These are phyloP conservation scores for Molothrus aeneus DNA, from an alignment of 2,797 vertebrate genomes.

Conservation along the genomic window DNA sequence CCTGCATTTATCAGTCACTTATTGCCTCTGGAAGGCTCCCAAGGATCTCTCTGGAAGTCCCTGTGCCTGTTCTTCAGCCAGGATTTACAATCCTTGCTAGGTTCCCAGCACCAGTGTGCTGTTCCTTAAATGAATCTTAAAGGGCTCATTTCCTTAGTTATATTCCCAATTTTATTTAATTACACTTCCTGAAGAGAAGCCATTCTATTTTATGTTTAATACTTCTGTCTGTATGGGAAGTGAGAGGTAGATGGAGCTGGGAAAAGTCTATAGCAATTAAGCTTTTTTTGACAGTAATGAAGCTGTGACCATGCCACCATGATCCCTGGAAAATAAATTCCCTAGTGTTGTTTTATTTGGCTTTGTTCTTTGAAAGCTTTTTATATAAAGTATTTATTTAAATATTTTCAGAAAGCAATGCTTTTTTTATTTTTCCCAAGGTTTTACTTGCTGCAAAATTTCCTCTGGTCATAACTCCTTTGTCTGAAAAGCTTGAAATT, in stretches of 20 bases:
- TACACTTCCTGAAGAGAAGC: constrained; percentile 53
- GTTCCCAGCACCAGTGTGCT: neutral
- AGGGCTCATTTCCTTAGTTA: constrained; percentile 57
- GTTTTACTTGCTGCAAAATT: neutral
- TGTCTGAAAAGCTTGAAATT: neutral
- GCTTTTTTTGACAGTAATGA: neutral
- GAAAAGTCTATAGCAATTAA: neutral
- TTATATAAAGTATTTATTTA: neutral
- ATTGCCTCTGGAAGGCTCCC: neutral
- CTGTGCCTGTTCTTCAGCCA: neutral
- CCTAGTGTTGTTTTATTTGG: neutral
- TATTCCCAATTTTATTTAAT: constrained; percentile 60
- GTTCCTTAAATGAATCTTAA: constrained; percentile 51
- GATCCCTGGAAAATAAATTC: neutral
- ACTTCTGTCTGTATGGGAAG: neutral
- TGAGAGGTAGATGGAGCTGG: neutral
- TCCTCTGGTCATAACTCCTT: neutral
- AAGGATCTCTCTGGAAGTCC: neutral
- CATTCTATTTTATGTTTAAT: constrained; percentile 47
- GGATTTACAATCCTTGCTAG: constrained; percentile 16
- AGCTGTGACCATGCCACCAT: neutral
- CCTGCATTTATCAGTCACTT: neutral
- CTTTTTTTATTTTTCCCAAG: neutral
- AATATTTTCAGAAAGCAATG: neutral
- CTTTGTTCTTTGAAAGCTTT: neutral